Base-by-base conservation (phyloP, 2,888 invertebrate genomes). In the Pollenia griseotomentosa region DNA sequence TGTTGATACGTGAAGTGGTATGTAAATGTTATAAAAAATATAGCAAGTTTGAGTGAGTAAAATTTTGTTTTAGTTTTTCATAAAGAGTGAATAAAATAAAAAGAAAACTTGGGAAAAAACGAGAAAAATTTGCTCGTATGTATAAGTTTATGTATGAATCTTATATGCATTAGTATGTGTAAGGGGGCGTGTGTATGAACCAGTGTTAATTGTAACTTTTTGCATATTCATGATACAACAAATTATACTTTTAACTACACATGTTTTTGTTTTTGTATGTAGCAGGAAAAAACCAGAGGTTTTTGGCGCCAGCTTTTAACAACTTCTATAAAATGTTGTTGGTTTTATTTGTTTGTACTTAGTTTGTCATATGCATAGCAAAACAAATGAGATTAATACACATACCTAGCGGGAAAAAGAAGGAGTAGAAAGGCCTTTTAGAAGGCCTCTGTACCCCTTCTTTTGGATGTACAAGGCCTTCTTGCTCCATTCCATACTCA, bases 301-400 rank as follows among this genome's bases (percentile, higher is more conserved):
- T 70, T 33, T 83, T 77, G 83, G 70, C 83, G 83, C 83, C 83
- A 79, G 84, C 44, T 66, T 66, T 78, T 65, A 83, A 83, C 70
- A 83, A 78, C 81, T 73, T 68, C 84, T 78, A 68, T 71, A 63
- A 63, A 75, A 73, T 51, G 57, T 77, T 74, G 42, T 66, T 73
- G 71, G 55, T n/a, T 81, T 59, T 73, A 33, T 74, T 79, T 80
- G 53, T 40, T 70, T 61, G 40, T 81, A 61, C 63, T 63, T 42
- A 55, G 65, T 81, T 80, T 83, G 75, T 77, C 83, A 66, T 71
- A 77, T 48, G 68, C 74, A 79, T 79, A 65, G 57, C 61, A 75
- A 63, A 75, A 74, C 59, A 70, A 83, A 74, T 51, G 82, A 53
- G n/a, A 77, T 70, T 55, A 61, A 59, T 51, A 71, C 51, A 53